Evolutionary conservation across 1,140 invertebrate genomes (phyloP).

Genomic region (Bombus polaris): DNA sequence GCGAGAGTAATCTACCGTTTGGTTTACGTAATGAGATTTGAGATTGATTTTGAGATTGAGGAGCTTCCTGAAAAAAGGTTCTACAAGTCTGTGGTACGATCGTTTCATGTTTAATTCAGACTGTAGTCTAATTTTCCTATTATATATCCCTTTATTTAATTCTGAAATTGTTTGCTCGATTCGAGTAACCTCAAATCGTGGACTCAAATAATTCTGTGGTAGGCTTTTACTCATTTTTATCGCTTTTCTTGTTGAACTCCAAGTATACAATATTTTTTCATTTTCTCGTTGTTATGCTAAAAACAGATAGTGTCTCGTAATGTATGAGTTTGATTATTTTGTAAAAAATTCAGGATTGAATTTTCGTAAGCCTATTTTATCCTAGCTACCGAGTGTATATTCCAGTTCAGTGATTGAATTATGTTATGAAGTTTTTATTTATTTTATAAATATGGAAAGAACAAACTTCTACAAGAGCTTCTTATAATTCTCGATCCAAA

Average conservation of each 20-base stretch:
- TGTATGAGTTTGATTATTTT: not conserved
- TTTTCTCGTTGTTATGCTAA: not conserved
- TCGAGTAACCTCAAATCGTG: not conserved
- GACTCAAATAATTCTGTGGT: no score
- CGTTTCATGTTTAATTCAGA: not conserved
- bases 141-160: not conserved
- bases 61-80: not conserved
- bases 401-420: no score
- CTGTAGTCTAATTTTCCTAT: not conserved
- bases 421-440: no score
- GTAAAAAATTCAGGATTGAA: not conserved
- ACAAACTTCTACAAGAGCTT: no score
- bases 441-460: no score
- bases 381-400: no score
- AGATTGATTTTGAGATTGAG: not conserved
- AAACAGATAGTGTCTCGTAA: no score
- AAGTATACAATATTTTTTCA: no score
- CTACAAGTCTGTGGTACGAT: not conserved
- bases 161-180: not conserved
- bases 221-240: no score
- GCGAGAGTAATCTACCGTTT: not conserved
- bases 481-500: no score
- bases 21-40: conserved; percentile 29
- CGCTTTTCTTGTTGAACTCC: no score
- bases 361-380: not conserved